Evolutionary conservation across 2,113 vertebrate species (phyloP), one percentile per base, ranked within the genome.

Genomic region (Pelobates fuscus): DNA sequence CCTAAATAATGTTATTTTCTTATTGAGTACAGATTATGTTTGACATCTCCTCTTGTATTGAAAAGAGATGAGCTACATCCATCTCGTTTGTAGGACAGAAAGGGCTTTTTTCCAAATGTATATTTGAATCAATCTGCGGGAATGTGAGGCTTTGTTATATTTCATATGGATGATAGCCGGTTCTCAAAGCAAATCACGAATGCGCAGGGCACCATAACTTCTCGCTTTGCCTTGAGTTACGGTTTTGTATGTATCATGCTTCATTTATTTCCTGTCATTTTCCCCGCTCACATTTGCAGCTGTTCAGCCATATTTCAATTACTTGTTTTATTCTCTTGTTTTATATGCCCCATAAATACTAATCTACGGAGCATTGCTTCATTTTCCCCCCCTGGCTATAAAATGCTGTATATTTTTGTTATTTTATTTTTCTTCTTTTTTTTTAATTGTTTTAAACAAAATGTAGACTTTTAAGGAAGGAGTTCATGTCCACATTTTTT

Each of bases 251-350:
- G 59, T 29, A 64, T 43, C 30, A 32, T 32, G 63, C 20, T 60
- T 29, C 58, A 29, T 60, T 60, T 60, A 60, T 60, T 17, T 29
- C 21, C 58, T 44, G 63, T 49, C 24, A 49, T 67, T 18, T 49
- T 17, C 21, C n/a, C 25, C 7, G 29, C 21, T 37, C 61, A 27
- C 5, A 6, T 18, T 49, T 67, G 23, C 41, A 49, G 44, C 41
- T 49, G 44, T 27, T 26, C 64, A 11, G 64, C 25, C 44, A 8
- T 67, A 52, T 67, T 67, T 67, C 44, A 67, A 44, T 66, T 44
- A 24, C 44, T 67, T 66, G 11, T 46, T 46, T 62, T 32, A 62
- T 62, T 62, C 29, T 32, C 63, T 26, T 10, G 23, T 25, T 66
- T 46, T 46, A 25, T 18, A 46, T 46, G 37, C 5, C 14, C 43